Base-by-base conservation (phyloP, 2,113 vertebrate species). In the Cebus imitator region DNA sequence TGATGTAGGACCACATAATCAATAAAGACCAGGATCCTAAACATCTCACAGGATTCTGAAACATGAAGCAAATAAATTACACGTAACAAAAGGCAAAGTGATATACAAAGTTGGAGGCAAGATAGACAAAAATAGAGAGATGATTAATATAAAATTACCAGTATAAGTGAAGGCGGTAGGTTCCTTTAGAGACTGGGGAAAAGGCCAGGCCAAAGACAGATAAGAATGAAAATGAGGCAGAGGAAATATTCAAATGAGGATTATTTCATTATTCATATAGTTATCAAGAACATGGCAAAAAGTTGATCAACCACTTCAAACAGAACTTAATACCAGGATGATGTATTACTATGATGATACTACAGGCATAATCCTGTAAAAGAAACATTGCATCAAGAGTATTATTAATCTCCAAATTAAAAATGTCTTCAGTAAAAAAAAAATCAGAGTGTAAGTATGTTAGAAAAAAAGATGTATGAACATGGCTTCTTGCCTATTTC, bases 371-470 rank as follows among this genome's bases (percentile, higher is more conserved):
- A 99, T 98, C 98, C 99, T 4, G 99, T 99, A 97, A 99, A 99
- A 89, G 99, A 99, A 95, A 97, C 98, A 37, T 98, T 99, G 50
- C 99, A 99, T 3, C 99, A 99, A 97, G 99, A 99, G 68, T 43
- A 43, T 43, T 43, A 43, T 43, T 43, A 43, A 43, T 3, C 99
- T 99, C 16, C 99, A 99, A 97, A 99, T 99, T 7, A 99, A 99
- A 96, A 99, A 99, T 98, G 99, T 99, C 98, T 99, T 99, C 98
- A 99, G 99, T 98, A 68, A 68, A 68, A 68, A 58, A 99, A 98
- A 99, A 99, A 95, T 97, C 99, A 98, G 99, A 99, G 97, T 98
- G 99, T 82, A 99, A 99, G 95, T 99, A 99, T 98, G 97, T 99
- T 95, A 98, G 99, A 93, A 99, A 99, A 99, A 64, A 99, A 99